Evolutionary conservation across 2,888 invertebrate species (phyloP).

Genomic region (Synanthedon formicaeformis): DNA sequence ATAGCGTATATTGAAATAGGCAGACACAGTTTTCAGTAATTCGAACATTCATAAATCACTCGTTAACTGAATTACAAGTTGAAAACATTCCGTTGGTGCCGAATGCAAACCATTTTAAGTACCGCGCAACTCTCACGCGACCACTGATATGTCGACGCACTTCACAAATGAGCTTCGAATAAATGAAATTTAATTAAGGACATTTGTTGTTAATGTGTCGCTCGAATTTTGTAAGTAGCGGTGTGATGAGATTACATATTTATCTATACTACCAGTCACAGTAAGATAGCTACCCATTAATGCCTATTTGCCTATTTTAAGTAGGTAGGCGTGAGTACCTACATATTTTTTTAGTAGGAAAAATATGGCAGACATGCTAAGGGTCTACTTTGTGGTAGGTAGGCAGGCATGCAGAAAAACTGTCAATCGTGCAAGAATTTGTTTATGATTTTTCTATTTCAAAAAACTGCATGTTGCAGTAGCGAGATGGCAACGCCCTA

Average conservation of each 20-base stretch:
- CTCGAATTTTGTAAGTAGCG: neutral
- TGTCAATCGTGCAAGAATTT: too few species aligned
- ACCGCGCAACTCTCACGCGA: constrained; percentile 29
- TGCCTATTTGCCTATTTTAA: too few species aligned
- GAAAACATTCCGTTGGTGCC: constrained; percentile 58
- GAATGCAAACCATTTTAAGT: constrained; percentile 46
- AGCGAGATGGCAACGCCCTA: too few species aligned
- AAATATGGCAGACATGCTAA: too few species aligned
- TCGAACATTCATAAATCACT: constrained; percentile 64
- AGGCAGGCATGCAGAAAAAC: neutral
- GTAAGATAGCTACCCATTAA: too few species aligned
- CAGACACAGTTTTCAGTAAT: constrained; percentile 57
- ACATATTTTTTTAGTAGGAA: too few species aligned
- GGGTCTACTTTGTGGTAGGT: neutral
- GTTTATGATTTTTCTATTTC: too few species aligned
- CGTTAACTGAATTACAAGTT: constrained; percentile 68
- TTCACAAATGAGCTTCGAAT: constrained; percentile 49
- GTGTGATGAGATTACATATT: too few species aligned
- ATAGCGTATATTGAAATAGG: constrained; percentile 10
- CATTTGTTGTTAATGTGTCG: constrained; percentile 7
- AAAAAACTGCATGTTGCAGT: too few species aligned
- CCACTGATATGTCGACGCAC: constrained; percentile 33
- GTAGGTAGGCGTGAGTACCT: too few species aligned
- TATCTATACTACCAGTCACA: too few species aligned
- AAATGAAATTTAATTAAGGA: constrained; percentile 48